A percentile compares a stretch with the other conserved stretches of the same genome.
Evolutionary conservation across 2,888 invertebrate genomes (phyloP).

Genomic region (Baronia brevicornis): DNA sequence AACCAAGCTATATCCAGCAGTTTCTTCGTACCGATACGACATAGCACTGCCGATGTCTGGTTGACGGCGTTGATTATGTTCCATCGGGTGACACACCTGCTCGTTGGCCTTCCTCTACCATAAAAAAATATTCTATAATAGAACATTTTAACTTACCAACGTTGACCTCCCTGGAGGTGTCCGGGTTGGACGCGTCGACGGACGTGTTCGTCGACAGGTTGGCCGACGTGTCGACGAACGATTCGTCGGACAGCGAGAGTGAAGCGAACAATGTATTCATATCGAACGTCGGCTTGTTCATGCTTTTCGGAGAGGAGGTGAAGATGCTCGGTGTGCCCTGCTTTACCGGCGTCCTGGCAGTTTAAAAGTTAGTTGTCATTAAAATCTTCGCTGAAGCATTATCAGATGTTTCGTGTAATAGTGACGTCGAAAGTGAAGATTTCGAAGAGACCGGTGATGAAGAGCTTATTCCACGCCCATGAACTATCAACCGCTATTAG

Average conservation of each 20-base stretch:
- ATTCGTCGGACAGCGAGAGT: conserved; percentile 61
- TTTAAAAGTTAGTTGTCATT: no score
- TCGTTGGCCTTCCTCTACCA: no score
- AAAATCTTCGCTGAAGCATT: no score
- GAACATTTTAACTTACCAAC: conserved; percentile 28
- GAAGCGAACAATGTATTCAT: conserved; percentile 54
- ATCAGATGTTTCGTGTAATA: no score
- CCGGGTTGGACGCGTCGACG: conserved; percentile 43
- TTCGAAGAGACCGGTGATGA: no score
- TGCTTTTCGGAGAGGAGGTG: conserved; percentile 58
- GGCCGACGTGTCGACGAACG: conserved; percentile 36
- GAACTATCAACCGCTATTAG: no score
- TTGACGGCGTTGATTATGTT: no score
- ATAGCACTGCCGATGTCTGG: background rate
- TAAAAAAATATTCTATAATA: background rate
- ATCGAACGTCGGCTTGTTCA: conserved; percentile 45
- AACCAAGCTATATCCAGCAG: no score
- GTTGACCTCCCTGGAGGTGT: conserved; percentile 47
- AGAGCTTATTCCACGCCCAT: no score
- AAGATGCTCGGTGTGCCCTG: conserved; percentile 57
- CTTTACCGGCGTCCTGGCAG: conserved; percentile 58
- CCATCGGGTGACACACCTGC: no score
- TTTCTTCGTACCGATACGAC: no score
- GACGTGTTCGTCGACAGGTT: conserved; percentile 53
- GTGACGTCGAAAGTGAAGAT: no score